These are phyloP conservation scores for Anser brachyrhynchus DNA, from an alignment of 2,113 vertebrate species.

Conservation along the genomic window DNA sequence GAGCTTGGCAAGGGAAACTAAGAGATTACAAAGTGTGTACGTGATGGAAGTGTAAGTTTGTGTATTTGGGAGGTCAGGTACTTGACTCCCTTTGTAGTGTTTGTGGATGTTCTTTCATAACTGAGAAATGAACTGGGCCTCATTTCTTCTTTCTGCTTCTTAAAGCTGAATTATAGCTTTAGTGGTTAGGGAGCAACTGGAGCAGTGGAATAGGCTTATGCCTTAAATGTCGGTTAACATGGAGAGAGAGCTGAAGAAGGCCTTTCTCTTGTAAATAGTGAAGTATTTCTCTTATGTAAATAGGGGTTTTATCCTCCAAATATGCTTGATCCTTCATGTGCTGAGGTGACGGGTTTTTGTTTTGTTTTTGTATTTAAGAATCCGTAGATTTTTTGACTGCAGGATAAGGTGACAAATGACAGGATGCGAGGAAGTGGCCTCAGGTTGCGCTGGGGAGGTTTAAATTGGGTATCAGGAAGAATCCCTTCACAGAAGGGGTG, in stretches of 20 bases:
- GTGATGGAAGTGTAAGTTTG: background rate
- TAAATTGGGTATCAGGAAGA: background rate
- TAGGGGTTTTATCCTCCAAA: background rate
- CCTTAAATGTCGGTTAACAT: background rate
- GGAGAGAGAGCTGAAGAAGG: background rate
- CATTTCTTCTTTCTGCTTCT: background rate
- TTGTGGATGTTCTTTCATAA: background rate
- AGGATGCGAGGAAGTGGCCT: no score
- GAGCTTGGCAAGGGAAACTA: background rate
- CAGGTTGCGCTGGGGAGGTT: background rate
- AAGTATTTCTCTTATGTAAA: background rate
- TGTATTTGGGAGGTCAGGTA: background rate
- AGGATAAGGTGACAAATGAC: background rate
- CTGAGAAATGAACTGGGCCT: background rate
- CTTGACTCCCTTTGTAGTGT: background rate
- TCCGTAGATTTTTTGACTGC: background rate
- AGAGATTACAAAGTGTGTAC: background rate
- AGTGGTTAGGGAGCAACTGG: background rate
- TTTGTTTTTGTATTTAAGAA: background rate
- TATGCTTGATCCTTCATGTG: background rate
- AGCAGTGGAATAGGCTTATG: background rate
- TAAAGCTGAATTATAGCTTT: background rate
- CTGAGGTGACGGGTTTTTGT: background rate
- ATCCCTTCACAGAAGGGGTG: background rate
- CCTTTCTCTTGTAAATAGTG: background rate